A percentile compares a stretch with the other conserved stretches of the same genome.
Conservation (phyloP, 2,113 vertebrate species). For the Siniperca knerii region DNA sequence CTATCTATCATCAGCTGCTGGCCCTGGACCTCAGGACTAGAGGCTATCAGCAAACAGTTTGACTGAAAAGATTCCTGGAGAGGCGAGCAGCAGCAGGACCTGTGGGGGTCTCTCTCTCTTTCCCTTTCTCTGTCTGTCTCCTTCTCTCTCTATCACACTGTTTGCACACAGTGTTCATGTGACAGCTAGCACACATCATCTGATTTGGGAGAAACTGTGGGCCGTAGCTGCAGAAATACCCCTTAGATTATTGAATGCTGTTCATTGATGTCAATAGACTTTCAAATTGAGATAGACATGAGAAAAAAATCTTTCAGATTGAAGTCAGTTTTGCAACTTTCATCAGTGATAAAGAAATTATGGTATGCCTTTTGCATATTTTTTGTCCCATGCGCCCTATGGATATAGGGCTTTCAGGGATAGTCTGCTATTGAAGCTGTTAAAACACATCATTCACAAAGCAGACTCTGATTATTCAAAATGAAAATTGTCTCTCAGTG, state of each 20-base stretch:
- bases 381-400: slow-evolving; percentile 17
- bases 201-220: slow-evolving; percentile 66
- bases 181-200: slow-evolving; percentile 75
- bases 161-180: slow-evolving; percentile 77
- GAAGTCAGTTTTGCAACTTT: neutral
- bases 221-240: slow-evolving; percentile 52
- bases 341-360: slow-evolving; percentile 3
- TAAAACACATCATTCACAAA: slow-evolving; percentile 36
- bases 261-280: slow-evolving; percentile 44
- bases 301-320: slow-evolving; percentile 13
- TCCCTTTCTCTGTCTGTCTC: slow-evolving; percentile 33
- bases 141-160: slow-evolving; percentile 52
- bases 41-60: slow-evolving; percentile 68
- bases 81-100: slow-evolving; percentile 58
- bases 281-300: slow-evolving; percentile 22
- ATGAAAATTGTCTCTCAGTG: slow-evolving; percentile 27
- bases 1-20: slow-evolving; percentile 66
- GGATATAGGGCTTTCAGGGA: slow-evolving; percentile 34
- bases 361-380: neutral
- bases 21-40: slow-evolving; percentile 67
- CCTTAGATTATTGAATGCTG: slow-evolving; percentile 38
- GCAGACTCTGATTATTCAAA: slow-evolving; percentile 60
- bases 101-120: slow-evolving; percentile 40
- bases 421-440: slow-evolving; percentile 18
- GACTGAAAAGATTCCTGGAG: slow-evolving; percentile 70